Evolutionary conservation across 2,113 vertebrate genomes (phyloP).

Genomic region (Epinephelus cyanopodus): DNA sequence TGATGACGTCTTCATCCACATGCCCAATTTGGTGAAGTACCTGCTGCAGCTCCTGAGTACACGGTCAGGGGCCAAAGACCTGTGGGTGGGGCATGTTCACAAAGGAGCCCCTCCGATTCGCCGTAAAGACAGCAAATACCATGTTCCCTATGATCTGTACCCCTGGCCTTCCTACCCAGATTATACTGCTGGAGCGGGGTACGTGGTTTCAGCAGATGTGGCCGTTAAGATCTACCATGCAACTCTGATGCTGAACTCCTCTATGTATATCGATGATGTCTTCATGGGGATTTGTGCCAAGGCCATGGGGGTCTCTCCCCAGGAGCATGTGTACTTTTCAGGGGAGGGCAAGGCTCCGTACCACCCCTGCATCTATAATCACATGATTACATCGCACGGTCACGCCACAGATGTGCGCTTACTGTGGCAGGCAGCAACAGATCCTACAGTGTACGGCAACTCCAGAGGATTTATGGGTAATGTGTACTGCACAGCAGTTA

Average conservation of each 20-base stretch:
- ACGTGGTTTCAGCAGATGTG: conserved; percentile 91
- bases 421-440: conserved; percentile 89
- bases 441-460: conserved; percentile 77
- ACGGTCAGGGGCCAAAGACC: conserved; percentile 80
- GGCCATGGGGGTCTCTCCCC: conserved; percentile 89
- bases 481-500: conserved; percentile 89
- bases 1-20: conserved; percentile 95
- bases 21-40: conserved; percentile 92
- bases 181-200: conserved; percentile 93
- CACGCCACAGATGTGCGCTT: conserved; percentile 86
- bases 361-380: conserved; percentile 94
- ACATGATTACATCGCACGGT: conserved; percentile 96
- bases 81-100: conserved; percentile 95
- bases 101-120: conserved; percentile 89
- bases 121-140: conserved; percentile 91
- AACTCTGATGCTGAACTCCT: conserved; percentile 88
- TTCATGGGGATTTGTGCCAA: conserved; percentile 98
- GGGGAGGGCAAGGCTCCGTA: conserved; percentile 92
- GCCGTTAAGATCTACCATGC: conserved; percentile 91
- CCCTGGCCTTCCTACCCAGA: conserved; percentile 94
- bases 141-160: conserved; percentile 91
- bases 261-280: conserved; percentile 95
- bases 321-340: conserved; percentile 91
- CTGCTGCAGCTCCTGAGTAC: conserved; percentile 83
- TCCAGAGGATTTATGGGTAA: conserved; percentile 84